phyloP scores from a whole-genome alignment of 2,113 vertebrate genomes.

The Narcine bancroftii region DNA sequence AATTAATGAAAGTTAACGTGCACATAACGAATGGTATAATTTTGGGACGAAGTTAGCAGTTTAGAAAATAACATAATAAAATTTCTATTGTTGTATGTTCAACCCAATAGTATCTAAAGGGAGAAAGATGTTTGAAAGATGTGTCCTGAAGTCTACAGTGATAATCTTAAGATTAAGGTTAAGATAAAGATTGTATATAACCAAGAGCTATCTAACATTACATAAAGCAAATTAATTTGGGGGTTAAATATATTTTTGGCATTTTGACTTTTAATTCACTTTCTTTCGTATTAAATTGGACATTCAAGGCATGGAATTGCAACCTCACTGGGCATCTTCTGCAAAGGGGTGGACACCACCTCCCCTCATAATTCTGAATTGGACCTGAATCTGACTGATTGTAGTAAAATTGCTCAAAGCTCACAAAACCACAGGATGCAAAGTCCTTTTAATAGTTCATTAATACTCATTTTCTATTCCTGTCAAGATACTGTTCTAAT shows the following conservation, averaged over 20 bases:
- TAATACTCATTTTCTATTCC: too few species aligned
- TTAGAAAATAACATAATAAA: background rate
- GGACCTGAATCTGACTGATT: too few species aligned
- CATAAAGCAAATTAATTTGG: background rate
- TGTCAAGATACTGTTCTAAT: too few species aligned
- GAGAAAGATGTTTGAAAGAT: background rate
- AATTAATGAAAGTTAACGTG: background rate
- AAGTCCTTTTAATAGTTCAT: too few species aligned
- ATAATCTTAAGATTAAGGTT: background rate
- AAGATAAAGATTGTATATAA: background rate
- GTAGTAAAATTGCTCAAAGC: too few species aligned
- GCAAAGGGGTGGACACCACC: background rate
- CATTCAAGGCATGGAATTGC: background rate
- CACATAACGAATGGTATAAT: background rate
- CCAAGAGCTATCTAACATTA: too few species aligned
- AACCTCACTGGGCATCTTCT: background rate
- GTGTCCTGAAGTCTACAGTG: background rate
- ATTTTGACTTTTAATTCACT: background rate
- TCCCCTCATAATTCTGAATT: background rate
- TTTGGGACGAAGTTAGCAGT: background rate
- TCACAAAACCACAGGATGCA: too few species aligned
- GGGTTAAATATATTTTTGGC: background rate
- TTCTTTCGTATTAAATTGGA: background rate
- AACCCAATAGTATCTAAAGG: background rate
- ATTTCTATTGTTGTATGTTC: background rate